Evolutionary conservation across 2,797 vertebrate species (phyloP), one percentile per base, ranked within the genome.

Genomic region (Philypnodon macrostomus): DNA sequence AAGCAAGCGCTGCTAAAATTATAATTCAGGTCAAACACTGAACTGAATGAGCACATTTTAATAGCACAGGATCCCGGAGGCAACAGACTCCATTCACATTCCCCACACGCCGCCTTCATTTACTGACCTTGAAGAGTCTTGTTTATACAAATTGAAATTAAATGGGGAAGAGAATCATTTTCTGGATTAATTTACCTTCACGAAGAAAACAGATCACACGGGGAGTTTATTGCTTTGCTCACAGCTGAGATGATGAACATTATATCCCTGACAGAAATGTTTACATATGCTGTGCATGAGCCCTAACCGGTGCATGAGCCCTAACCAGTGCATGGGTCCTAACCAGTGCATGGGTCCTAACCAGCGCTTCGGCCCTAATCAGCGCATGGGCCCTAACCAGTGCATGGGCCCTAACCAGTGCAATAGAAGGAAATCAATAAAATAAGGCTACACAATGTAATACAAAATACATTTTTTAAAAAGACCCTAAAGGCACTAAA

Each of bases 41-140:
- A 62, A 55, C 67, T 74, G 76, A 85, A 82, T 69, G 75, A 84
- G 80, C 75, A 81, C 63, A 80, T 86, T 83, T 82, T 85, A 82
- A 79, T 82, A 73, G 78, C 26, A 2, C 63, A 56, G 51, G 64
- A 78, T 71, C 78, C 85, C 81, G 4, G 59, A 73, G 77, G 84
- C 77, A 79, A 79, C 55, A 47, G 55, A 47, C 61, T 69, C 58
- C 51, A 74, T 84, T 82, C 75, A 65, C 58, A 87, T 81, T 84
- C 80, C 35, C 63, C 79, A 80, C 79, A 65, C 57, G 45, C 38
- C 30, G 1, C 24, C 57, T 76, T 80, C 69, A 83, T 79, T 85
- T 83, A 76, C 75, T 84, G 80, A 85, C 85, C 84, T 89, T 89
- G 83, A 85, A 75, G 61, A 79, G 65, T 73, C 69, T 79, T 85